Base-by-base conservation (phyloP, 2,888 invertebrate species). In the Autographa pulchrina region DNA sequence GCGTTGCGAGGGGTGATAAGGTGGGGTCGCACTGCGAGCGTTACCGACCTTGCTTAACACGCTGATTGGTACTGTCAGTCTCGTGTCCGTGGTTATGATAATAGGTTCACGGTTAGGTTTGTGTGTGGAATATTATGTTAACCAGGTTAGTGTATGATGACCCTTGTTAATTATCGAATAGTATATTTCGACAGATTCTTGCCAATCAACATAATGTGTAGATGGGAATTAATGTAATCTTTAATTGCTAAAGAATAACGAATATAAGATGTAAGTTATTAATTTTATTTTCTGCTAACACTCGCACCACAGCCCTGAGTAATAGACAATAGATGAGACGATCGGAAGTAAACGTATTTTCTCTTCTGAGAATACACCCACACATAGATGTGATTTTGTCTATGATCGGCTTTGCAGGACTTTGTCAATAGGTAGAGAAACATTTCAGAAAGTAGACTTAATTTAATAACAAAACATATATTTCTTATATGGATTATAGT, bases 331-430 rank as follows among this genome's bases (percentile, higher is more conserved):
- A 65, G 77, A 78, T n/a, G 74, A 56, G 70, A 62, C 74, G 75
- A 83, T 77, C 81, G 78, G 72, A 72, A 74, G 76, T 70, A 52
- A 68, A 43, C 67, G 75, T 82, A 77, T 84, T 81, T 84, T 83
- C 74, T 75, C 65, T 74, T 52, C 43, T 43, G 4, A 14, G 43
- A 43, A 43, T 16, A 43, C 67, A 18, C 65, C 43, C 66, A 63
- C 70, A 70, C 73, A 62, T 69, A 63, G 41, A 67, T 68, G 69
- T 79, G 71, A 74, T 79, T 2, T 75, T 62, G 78, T 74, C 75
- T 69, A 70, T n/a, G 72, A 52, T 63, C 31, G 62, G 72, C 74
- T 77, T 73, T 68, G 65, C 64, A 52, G 74, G 70, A 72, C 74
- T 65, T 25, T 25, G 25, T 25, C 69, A 77, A 75, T 80, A 80